Conservation (phyloP, 2,888 invertebrate species). For the Heteromurus nitidus region DNA sequence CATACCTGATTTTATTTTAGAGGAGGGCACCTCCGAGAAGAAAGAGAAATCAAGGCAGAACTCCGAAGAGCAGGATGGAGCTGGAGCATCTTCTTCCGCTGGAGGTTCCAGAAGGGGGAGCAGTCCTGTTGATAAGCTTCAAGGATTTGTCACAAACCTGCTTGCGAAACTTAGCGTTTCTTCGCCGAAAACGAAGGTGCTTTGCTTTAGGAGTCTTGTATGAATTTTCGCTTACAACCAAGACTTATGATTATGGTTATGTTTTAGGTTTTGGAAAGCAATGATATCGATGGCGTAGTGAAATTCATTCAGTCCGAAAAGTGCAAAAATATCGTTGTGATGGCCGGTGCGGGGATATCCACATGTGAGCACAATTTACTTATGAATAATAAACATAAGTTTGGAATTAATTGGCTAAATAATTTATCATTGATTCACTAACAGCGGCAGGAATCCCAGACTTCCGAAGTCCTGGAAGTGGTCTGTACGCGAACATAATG, state of each 20-base stretch:
- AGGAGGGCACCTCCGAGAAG: too few species aligned
- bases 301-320: constrained; percentile 85
- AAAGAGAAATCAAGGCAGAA: too few species aligned
- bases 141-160: constrained; percentile 64
- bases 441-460: constrained; percentile 96
- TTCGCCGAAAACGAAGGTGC: constrained; percentile 62
- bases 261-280: constrained; percentile 81
- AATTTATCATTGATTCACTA: constrained; percentile 69
- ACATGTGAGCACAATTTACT: constrained; percentile 84
- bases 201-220: too few species aligned
- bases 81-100: constrained; percentile 21
- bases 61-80: constrained; percentile 29
- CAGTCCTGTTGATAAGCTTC: constrained; percentile 57
- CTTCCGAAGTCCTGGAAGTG: constrained; percentile 93
- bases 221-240: background rate
- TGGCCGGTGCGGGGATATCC: constrained; percentile 97
- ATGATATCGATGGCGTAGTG: constrained; percentile 85
- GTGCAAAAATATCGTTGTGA: constrained; percentile 90
- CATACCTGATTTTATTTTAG: too few species aligned
- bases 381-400: too few species aligned
- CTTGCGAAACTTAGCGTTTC: constrained; percentile 65
- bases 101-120: constrained; percentile 47
- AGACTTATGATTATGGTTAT: background rate
- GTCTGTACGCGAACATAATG: constrained; percentile 89
- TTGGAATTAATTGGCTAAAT: background rate